Percentiles rank a stretch among this genome's conserved stretches.
These are phyloP conservation scores for Megatriorchis doriae DNA, from an alignment of 2,113 vertebrate genomes.

Conservation along the genomic window DNA sequence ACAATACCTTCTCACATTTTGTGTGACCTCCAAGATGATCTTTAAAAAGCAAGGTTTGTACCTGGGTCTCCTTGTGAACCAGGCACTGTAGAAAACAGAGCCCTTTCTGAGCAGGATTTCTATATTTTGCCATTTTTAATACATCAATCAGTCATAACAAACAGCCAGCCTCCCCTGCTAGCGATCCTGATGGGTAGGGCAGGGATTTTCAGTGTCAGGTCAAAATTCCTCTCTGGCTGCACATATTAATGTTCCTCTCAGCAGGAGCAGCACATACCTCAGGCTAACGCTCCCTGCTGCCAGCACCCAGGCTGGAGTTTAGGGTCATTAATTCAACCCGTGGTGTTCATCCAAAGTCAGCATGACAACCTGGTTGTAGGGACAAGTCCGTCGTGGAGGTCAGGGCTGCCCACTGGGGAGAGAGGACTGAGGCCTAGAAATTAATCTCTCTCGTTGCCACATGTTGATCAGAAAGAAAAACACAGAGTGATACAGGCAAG, in stretches of 20 bases:
- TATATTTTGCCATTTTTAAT: not conserved
- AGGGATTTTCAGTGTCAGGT: not conserved
- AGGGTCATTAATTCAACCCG: not conserved
- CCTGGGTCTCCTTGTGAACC: not conserved
- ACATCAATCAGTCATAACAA: not conserved
- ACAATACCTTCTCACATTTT: not conserved
- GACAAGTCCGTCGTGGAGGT: not conserved
- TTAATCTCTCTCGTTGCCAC: not conserved
- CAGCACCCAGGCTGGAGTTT: not conserved
- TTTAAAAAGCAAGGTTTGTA: not conserved
- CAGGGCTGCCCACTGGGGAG: not conserved
- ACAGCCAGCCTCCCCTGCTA: not conserved
- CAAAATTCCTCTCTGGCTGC: not conserved
- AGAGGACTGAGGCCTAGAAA: not conserved
- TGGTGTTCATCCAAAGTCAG: not conserved
- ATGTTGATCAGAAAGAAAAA: not conserved
- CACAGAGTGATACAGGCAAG: not conserved
- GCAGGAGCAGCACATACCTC: not conserved
- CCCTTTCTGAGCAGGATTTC: not conserved
- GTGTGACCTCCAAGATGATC: not conserved
- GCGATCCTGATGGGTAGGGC: not conserved
- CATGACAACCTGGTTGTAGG: not conserved
- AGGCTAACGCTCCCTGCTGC: not conserved
- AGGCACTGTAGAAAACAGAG: not conserved
- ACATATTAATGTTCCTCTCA: not conserved